Percentiles rank a stretch among this genome's conserved stretches.
Conservation (phyloP, 2,797 vertebrate species). For the Enteromius argenteus region DNA sequence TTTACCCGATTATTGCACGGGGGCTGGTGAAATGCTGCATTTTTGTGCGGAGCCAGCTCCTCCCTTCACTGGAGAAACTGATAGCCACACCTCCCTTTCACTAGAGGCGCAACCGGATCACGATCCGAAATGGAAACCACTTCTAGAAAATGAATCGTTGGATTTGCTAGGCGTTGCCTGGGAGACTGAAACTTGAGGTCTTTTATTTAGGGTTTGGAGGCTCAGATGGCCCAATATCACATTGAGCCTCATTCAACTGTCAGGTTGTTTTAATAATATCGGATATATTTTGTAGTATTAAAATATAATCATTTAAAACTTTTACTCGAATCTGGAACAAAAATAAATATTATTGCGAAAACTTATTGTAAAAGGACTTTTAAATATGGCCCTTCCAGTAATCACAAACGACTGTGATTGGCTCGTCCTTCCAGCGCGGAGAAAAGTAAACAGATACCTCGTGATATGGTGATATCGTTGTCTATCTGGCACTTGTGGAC, state of each 20-base stretch:
- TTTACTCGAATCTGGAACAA: background rate
- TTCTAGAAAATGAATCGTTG: constrained; percentile 1
- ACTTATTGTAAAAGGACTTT: background rate
- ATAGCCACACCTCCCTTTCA: constrained; percentile 38
- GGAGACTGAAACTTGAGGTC: background rate
- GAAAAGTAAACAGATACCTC: background rate
- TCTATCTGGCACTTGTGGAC: background rate
- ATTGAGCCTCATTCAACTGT: background rate
- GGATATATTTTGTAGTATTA: background rate
- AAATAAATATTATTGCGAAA: background rate
- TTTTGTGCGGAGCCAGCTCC: constrained; percentile 45
- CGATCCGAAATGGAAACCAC: constrained; percentile 16
- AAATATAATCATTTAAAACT: background rate
- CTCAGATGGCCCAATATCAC: background rate
- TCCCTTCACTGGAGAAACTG: constrained; percentile 45
- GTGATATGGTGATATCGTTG: background rate
- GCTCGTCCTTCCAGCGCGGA: background rate
- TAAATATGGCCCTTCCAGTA: background rate
- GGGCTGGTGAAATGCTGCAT: constrained; percentile 49
- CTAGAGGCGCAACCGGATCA: constrained; percentile 17
- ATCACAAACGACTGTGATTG: background rate
- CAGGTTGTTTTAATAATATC: background rate
- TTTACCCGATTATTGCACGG: background rate
- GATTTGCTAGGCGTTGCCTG: background rate
- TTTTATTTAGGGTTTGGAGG: background rate